Percentiles rank a stretch among this genome's conserved stretches.
Evolutionary conservation across 2,888 invertebrate species (phyloP).

Genomic region (Ganaspis brasiliensis): DNA sequence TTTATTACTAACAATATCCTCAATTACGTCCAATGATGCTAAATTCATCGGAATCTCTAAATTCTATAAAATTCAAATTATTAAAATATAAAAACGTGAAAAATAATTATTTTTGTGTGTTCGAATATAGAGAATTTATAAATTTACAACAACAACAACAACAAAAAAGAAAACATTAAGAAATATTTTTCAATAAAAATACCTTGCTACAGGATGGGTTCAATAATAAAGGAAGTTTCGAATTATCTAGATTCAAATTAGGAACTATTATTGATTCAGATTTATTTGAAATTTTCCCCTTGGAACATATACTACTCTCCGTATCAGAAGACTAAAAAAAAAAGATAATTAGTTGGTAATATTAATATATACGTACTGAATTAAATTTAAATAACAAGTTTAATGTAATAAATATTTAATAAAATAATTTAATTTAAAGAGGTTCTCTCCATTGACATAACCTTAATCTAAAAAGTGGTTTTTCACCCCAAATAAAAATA

Average conservation of each 20-base stretch:
- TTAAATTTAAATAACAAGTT: too few relatives aligned
- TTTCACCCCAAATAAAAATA: too few relatives aligned
- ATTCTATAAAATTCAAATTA: constrained; percentile 9
- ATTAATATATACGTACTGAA: too few relatives aligned
- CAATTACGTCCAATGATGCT: constrained; percentile 19
- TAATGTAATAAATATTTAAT: too few relatives aligned
- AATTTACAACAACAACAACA: constrained; percentile 18
- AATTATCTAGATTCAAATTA: constrained; percentile 15
- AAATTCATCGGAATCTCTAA: constrained; percentile 37
- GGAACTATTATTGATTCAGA: background rate
- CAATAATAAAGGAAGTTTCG: constrained; percentile 3
- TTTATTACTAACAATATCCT: constrained; percentile 38
- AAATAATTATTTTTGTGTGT: constrained; percentile 21
- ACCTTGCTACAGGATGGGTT: constrained; percentile 24
- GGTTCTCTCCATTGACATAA: too few relatives aligned
- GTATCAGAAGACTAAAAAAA: constrained; percentile 43
- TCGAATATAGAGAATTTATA: constrained; percentile 30
- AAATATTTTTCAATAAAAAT: background rate
- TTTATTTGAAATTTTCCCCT: constrained; percentile 8
- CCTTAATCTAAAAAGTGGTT: too few relatives aligned
- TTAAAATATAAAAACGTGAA: background rate
- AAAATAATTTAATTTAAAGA: too few relatives aligned
- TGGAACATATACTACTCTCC: constrained; percentile 27
- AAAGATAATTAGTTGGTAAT: too few relatives aligned
- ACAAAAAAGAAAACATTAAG: background rate